These are phyloP conservation scores for Myocastor coypus DNA, from an alignment of 2,113 vertebrate genomes.

Conservation along the genomic window DNA sequence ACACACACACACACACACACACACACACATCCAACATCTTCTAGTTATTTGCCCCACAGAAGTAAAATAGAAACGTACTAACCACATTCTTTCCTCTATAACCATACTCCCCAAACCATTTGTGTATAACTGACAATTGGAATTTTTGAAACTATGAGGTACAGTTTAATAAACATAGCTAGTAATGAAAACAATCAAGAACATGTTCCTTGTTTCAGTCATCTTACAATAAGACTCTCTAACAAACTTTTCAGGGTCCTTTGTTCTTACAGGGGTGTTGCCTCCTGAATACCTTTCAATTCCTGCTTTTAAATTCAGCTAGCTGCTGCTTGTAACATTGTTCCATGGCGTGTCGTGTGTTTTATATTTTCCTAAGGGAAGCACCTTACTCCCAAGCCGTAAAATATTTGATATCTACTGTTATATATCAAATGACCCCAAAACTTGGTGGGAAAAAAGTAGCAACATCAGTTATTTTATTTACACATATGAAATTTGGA, in stretches of 20 bases:
- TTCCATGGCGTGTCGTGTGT: neutral
- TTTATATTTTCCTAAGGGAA: neutral
- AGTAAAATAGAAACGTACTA: constrained; percentile 44
- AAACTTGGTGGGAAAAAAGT: neutral
- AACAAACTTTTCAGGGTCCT: neutral
- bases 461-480: neutral
- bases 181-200: neutral
- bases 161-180: constrained; percentile 9
- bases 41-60: neutral
- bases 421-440: neutral
- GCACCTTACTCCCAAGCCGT: neutral
- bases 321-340: neutral
- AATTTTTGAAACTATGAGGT: constrained; percentile 16
- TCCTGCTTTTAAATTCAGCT: neutral
- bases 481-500: neutral
- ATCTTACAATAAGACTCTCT: neutral
- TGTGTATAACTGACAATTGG: neutral
- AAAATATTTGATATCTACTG: neutral
- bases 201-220: neutral
- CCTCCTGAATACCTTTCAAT: neutral
- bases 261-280: neutral
- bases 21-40: neutral
- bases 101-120: neutral
- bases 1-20: no score
- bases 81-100: neutral